Evolutionary conservation across 2,888 invertebrate species (phyloP), one percentile per base, ranked within the genome.

Genomic region (Escarpia spicata): DNA sequence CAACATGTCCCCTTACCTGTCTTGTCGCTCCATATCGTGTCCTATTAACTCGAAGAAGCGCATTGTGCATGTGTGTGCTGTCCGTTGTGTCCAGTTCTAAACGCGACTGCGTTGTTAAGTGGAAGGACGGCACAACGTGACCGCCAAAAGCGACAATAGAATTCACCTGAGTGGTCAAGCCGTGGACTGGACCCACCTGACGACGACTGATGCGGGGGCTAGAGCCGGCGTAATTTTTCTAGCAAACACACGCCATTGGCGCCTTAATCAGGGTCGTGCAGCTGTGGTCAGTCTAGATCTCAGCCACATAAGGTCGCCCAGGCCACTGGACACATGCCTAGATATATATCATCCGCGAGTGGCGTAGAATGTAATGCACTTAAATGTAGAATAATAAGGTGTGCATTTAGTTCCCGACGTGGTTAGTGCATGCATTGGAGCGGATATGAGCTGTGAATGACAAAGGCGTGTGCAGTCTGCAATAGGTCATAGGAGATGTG

Each of bases 151-250:
- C n/a, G 75, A 4, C 75, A n/a, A 26, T n/a, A 75, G 75, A 75
- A 6, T 75, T 75, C 26, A 75, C 26, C 75, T 75, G 75, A 75
- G 26, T n/a, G 75, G 19, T 6, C 75, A 26, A 75, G 75, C 19
- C 75, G 19, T 75, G 75, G 75, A n/a, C 75, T 75, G 75, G 75
- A 75, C 75, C 26, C 75, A 75, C 75, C 75, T 75, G 75, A 75
- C 75, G 75, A 15, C 19, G 4, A 75, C 1, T 19, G 75, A 26
- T 26, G 3, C 60, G 19, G 75, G 75, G 75, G 75, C 26, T 26
- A 26, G 75, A 75, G 19, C 19, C 75, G 75, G 6, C 19, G 75
- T 75, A 75, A 75, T 26, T 75, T 6, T 75, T 75, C 75, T 75
- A 75, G 19, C n/a, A 75, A 75, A 75, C 75, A 75, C 19, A 75